Evolutionary conservation across 1,140 invertebrate species (phyloP).

Genomic region (Scaptomyza pallida): DNA sequence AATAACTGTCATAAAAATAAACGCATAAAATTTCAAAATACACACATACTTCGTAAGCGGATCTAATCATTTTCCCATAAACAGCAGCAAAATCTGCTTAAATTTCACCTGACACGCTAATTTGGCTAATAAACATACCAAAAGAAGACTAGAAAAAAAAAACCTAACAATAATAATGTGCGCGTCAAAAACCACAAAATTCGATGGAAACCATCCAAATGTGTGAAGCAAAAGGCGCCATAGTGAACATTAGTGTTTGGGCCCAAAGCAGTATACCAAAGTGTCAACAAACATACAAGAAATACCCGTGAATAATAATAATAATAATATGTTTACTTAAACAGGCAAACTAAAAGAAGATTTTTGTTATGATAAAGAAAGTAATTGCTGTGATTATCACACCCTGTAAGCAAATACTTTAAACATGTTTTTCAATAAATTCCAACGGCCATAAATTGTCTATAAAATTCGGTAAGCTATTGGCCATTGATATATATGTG

Average conservation of each 20-base stretch:
- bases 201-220: conserved; percentile 49
- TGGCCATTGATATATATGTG: conserved; percentile 44
- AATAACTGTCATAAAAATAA: conserved; percentile 82
- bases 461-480: conserved; percentile 49
- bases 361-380: no score
- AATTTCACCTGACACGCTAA: conserved; percentile 80
- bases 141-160: conserved; percentile 9
- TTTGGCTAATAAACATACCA: conserved; percentile 75
- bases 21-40: conserved; percentile 72
- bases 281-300: conserved; percentile 40
- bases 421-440: background rate
- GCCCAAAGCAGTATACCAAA: conserved; percentile 22
- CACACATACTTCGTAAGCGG: conserved; percentile 68
- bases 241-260: conserved; percentile 39
- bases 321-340: conserved; percentile 35
- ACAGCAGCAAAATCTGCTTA: conserved; percentile 77
- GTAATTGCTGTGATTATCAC: no score
- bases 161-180: conserved; percentile 31
- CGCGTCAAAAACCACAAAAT: conserved; percentile 49
- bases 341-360: conserved; percentile 53
- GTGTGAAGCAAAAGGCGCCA: conserved; percentile 54
- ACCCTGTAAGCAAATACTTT: no score
- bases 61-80: conserved; percentile 83
- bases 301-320: background rate
- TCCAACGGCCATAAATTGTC: conserved; percentile 29